Percentiles rank a stretch among this genome's conserved stretches.
Evolutionary conservation across 2,888 invertebrate species (phyloP).

Genomic region (Aleiodes testaceus): DNA sequence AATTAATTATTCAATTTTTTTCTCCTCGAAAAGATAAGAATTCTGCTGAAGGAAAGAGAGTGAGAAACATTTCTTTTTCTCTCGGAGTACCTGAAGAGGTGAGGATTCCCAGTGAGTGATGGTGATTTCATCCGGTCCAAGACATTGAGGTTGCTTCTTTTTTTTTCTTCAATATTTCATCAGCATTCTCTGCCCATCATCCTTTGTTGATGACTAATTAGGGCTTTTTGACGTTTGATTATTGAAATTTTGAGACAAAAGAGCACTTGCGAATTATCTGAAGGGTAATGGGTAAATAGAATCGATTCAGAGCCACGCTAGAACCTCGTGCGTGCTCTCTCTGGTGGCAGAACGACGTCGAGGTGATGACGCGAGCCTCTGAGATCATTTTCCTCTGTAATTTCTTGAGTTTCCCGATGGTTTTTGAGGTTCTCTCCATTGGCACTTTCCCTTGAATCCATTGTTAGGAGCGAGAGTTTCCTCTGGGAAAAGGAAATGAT

Average conservation of each 20-base stretch:
- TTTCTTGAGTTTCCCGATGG: background rate
- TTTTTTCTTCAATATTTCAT: background rate
- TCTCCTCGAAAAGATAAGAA: background rate
- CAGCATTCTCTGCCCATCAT: too few relatives aligned
- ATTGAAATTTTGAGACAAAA: background rate
- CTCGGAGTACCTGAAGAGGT: too few relatives aligned
- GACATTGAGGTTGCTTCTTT: background rate
- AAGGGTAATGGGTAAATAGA: conserved; percentile 5
- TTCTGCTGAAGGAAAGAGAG: too few relatives aligned
- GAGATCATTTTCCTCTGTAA: conserved; percentile 14
- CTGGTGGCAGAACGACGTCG: background rate
- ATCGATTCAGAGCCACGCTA: conserved; percentile 37
- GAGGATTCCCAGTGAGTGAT: background rate
- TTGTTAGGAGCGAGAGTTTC: too few relatives aligned
- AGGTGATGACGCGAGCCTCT: conserved; percentile 29
- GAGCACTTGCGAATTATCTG: background rate
- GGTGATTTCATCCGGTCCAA: conserved; percentile 4
- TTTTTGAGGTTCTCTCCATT: too few relatives aligned
- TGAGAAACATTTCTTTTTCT: too few relatives aligned
- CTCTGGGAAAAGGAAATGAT: background rate
- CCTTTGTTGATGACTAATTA: background rate
- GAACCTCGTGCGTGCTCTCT: conserved; percentile 35
- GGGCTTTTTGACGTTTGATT: background rate
- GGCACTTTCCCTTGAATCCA: too few relatives aligned
- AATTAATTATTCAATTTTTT: background rate